Evolutionary conservation across 2,888 invertebrate species (phyloP).

Genomic region (Amphipoea oculea): DNA sequence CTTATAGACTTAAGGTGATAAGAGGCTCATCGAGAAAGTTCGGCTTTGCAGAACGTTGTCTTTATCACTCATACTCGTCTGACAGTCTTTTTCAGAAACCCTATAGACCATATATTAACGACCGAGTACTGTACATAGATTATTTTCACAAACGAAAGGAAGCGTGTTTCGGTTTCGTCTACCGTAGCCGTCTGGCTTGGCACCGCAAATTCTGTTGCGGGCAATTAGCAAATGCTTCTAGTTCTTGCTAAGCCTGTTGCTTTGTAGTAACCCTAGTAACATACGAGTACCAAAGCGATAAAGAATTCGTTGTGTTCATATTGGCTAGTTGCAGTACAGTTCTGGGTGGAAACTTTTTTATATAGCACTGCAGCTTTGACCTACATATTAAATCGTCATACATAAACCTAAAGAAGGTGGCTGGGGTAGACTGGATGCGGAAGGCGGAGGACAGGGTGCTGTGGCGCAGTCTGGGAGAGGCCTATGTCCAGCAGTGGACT

Average conservation of each 20-base stretch:
- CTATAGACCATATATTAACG: neutral
- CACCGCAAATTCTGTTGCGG: neutral
- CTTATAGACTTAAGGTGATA: neutral
- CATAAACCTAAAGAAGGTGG: too few species aligned
- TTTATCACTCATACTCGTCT: neutral
- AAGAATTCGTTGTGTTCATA: neutral
- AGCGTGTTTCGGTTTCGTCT: neutral
- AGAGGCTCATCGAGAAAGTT: neutral
- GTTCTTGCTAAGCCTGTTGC: neutral
- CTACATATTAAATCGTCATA: too few species aligned
- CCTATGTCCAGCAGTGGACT: too few species aligned
- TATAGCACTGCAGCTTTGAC: neutral
- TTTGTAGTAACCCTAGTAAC: neutral
- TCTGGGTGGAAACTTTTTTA: neutral
- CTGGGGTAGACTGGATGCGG: too few species aligned
- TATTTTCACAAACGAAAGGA: neutral
- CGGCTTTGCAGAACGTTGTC: neutral
- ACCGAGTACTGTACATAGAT: neutral
- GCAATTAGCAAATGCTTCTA: slow-evolving; percentile 11
- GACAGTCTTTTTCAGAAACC: neutral
- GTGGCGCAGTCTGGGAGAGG: too few species aligned
- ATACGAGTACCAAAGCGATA: neutral
- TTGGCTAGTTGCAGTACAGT: neutral
- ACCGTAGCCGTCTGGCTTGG: neutral
- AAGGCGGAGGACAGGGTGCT: too few species aligned